Evolutionary conservation across 2,888 invertebrate species (phyloP).

Genomic region (Caenorhabditis panamensis): DNA sequence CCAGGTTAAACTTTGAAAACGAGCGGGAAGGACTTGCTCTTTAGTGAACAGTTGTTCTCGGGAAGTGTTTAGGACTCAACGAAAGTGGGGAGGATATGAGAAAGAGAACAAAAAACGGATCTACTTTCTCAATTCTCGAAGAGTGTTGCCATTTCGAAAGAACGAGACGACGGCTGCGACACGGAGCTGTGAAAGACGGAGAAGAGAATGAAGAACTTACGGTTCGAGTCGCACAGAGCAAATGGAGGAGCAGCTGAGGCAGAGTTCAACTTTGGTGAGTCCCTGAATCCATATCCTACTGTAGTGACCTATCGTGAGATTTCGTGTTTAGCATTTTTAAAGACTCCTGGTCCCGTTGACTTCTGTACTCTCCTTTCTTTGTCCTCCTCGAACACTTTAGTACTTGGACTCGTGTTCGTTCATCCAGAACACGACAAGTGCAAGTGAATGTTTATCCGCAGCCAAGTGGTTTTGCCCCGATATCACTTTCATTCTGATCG

Average conservation of each 20-base stretch:
- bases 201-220: slow-evolving; percentile 56
- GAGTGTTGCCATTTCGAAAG: slow-evolving; percentile 34
- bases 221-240: slow-evolving; percentile 60
- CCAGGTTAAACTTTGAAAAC: slow-evolving; percentile 31
- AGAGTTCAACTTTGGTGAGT: slow-evolving; percentile 62
- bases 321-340: no score
- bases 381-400: not conserved
- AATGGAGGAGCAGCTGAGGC: slow-evolving; percentile 60
- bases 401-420: not conserved
- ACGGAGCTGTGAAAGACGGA: not conserved
- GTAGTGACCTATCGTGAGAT: no score
- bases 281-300: no score
- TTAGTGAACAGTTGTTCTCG: slow-evolving; percentile 53
- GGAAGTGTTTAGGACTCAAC: not conserved
- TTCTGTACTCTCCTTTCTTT: slow-evolving; percentile 2
- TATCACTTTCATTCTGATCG: slow-evolving; percentile 37
- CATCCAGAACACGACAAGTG: not conserved
- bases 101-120: slow-evolving; percentile 18
- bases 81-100: slow-evolving; percentile 8
- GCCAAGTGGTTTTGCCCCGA: slow-evolving; percentile 17
- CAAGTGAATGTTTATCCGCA: slow-evolving; percentile 19
- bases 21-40: slow-evolving; percentile 31
- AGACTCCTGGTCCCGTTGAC: not conserved
- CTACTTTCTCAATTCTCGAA: slow-evolving; percentile 10
- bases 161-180: slow-evolving; percentile 17